phyloP scores from a whole-genome alignment of 1,140 invertebrate species.

The Reticulitermes speratus region DNA sequence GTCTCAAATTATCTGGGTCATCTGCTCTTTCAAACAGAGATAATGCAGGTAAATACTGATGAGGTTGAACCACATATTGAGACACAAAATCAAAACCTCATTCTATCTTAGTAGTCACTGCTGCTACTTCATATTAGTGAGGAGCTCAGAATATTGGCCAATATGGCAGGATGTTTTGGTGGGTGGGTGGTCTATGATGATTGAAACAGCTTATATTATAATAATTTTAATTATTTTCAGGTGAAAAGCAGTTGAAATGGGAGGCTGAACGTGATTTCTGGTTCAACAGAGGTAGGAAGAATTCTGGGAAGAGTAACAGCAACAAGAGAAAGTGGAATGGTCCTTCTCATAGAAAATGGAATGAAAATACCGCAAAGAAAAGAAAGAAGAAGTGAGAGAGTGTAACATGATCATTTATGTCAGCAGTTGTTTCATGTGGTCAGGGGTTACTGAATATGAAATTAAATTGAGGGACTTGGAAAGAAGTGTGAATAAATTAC shows the following conservation, averaged over 20 bases:
- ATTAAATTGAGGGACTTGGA: background rate
- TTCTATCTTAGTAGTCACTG: too few relatives aligned
- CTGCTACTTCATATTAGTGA: too few relatives aligned
- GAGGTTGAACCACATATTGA: background rate
- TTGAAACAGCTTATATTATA: background rate
- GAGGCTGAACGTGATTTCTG: slow-evolving; percentile 55
- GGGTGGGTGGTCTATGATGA: background rate
- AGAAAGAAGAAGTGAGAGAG: background rate
- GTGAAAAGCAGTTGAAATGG: slow-evolving; percentile 64
- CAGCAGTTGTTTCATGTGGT: background rate
- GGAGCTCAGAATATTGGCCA: too few relatives aligned
- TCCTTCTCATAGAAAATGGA: background rate
- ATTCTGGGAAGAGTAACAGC: background rate
- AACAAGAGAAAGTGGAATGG: background rate
- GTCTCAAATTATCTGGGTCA: slow-evolving; percentile 59
- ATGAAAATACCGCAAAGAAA: background rate
- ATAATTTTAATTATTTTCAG: slow-evolving; percentile 35
- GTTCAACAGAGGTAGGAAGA: slow-evolving; percentile 29
- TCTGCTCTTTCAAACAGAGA: slow-evolving; percentile 63
- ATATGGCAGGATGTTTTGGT: background rate
- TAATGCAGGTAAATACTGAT: slow-evolving; percentile 53
- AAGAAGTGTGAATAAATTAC: too few relatives aligned
- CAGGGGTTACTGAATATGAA: background rate
- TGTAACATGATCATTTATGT: background rate
- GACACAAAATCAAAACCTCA: too few relatives aligned